Evolutionary conservation across 2,797 vertebrate genomes (phyloP), one percentile per base, ranked within the genome.

Genomic region (Pseudochromis fuscus): DNA sequence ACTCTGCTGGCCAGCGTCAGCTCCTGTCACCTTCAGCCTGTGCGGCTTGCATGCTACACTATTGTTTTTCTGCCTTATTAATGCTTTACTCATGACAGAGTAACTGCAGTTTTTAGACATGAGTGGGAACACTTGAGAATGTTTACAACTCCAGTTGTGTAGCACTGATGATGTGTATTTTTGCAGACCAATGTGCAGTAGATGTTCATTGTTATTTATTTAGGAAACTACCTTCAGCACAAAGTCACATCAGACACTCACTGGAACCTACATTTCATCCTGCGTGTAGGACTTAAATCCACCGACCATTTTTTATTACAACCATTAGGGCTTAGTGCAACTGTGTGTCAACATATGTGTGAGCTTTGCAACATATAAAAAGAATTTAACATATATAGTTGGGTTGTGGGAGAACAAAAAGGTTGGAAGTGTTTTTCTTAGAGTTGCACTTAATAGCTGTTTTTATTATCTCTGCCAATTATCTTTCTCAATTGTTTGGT

Each of bases 121-220:
- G 31, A 64, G 30, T 70, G 44, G 37, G 69, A 79, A 82, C 62
- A 83, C 28, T 58, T 59, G 10, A 71, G 35, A 72, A 72, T 72
- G 79, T 89, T 88, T 87, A 87, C 83, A 79, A 33, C 18, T 42
- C 16, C 49, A 48, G 33, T 59, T 50, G 15, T 28, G 9, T 18
- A 68, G 72, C 64, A 58, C 55, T 61, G 58, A 77, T 19, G 25
- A 49, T 4, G 7, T 71, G n/a, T 66, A 12, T 56, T 78, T 78
- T 44, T 63, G 18, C 44, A 63, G 58, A 69, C 49, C 49, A 61
- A 48, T 68, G 64, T 72, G 64, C 28, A 61, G 37, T 63, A 59
- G 45, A 5, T 51, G 25, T 40, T 67, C 3, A 30, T 48, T 64
- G 42, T 40, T 67, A 19, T 69, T 66, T 58, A 59, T 53, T 52